These are phyloP conservation scores for Acromyrmex charruanus DNA, from an alignment of 1,140 invertebrate species.

Conservation along the genomic window DNA sequence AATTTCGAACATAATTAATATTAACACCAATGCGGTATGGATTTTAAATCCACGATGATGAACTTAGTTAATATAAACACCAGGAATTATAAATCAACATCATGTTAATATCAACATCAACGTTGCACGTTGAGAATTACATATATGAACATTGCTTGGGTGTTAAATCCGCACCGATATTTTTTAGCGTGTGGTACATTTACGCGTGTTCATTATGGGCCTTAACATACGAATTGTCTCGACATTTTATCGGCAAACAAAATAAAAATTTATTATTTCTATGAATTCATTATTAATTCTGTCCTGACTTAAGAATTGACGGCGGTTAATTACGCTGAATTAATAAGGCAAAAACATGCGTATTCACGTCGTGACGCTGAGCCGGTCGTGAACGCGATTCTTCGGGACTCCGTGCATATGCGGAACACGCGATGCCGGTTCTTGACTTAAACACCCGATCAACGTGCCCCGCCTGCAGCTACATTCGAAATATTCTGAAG, in stretches of 20 bases:
- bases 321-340: neutral
- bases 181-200: no score
- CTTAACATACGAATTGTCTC: neutral
- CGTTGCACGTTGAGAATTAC: no score
- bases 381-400: neutral
- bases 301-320: neutral
- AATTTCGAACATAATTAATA: no score
- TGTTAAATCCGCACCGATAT: no score
- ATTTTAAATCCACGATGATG: no score
- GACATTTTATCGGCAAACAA: neutral
- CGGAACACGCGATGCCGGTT: slow-evolving; percentile 41
- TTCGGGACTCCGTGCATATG: slow-evolving; percentile 23
- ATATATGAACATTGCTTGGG: no score
- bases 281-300: neutral
- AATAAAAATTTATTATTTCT: neutral
- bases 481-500: slow-evolving; percentile 44
- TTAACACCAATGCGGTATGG: no score
- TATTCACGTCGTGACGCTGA: neutral
- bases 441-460: slow-evolving; percentile 44
- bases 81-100: no score
- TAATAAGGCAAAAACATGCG: neutral
- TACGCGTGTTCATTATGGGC: no score
- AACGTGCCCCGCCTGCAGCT: slow-evolving; percentile 54
- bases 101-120: no score
- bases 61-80: no score